These are phyloP conservation scores for Amblyteles armatorius DNA, from an alignment of 2,888 invertebrate genomes.

Conservation along the genomic window DNA sequence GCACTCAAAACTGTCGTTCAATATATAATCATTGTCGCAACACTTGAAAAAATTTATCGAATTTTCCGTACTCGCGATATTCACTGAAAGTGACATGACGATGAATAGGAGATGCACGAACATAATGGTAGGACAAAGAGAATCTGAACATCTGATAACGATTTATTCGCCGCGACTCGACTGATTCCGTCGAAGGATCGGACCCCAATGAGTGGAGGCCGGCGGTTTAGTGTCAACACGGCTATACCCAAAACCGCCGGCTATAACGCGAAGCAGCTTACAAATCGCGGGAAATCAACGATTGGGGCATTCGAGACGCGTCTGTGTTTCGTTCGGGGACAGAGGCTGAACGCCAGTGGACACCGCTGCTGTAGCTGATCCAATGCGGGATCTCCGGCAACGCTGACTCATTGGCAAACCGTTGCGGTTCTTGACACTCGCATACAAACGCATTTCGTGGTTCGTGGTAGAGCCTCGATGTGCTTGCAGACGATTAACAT, in stretches of 20 bases:
- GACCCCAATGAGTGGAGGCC: constrained; percentile 5
- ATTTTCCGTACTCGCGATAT: constrained; percentile 36
- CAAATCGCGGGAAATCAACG: constrained; percentile 28
- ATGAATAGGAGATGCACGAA: constrained; percentile 41
- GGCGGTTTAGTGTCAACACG: constrained; percentile 11
- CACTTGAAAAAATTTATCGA: constrained; percentile 59
- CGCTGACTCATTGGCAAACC: constrained; percentile 54
- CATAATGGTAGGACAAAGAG: constrained; percentile 56
- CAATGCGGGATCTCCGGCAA: background rate
- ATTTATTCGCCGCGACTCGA: constrained; percentile 39
- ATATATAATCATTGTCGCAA: constrained; percentile 61
- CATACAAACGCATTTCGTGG: constrained; percentile 8
- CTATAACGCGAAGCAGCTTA: constrained; percentile 24
- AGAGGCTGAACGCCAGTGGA: constrained; percentile 24
- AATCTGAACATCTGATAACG: constrained; percentile 31
- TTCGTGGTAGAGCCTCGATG: constrained; percentile 3
- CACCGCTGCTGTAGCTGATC: constrained; percentile 2
- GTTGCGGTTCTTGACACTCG: constrained; percentile 49
- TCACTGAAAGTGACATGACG: constrained; percentile 12
- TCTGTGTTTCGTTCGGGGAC: constrained; percentile 8
- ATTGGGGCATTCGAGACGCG: constrained; percentile 2
- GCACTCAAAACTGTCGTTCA: constrained; percentile 69
- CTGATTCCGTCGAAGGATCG: constrained; percentile 33
- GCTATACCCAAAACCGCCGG: background rate
- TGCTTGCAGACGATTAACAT: constrained; percentile 31